Evolutionary conservation across 2,113 vertebrate species (phyloP).

Genomic region (Ginglymostoma cirratum): DNA sequence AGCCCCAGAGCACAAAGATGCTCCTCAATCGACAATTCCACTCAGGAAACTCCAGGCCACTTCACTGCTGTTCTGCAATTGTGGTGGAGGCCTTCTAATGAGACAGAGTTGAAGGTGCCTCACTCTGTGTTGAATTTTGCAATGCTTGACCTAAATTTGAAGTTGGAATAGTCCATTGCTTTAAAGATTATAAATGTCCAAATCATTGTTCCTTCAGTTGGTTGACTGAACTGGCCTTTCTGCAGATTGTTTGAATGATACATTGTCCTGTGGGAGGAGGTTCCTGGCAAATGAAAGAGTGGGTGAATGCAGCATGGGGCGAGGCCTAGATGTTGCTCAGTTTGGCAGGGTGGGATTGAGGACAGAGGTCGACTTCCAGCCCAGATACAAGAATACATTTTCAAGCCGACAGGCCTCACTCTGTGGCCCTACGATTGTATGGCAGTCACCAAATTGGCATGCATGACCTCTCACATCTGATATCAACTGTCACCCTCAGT

Average conservation of each 20-base stretch:
- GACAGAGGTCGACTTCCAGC: neutral
- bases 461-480: neutral
- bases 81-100: neutral
- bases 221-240: neutral
- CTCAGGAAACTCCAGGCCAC: neutral
- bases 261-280: neutral
- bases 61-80: neutral
- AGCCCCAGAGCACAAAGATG: neutral
- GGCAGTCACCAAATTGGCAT: neutral
- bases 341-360: neutral
- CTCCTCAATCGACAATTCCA: neutral
- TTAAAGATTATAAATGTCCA: neutral
- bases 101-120: neutral
- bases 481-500: neutral
- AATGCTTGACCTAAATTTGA: neutral
- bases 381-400: neutral
- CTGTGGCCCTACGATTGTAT: neutral
- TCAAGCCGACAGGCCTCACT: neutral
- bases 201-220: neutral
- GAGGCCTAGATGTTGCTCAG: neutral
- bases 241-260: neutral
- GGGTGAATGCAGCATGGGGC: neutral
- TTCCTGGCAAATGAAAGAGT: neutral
- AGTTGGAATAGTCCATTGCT: neutral
- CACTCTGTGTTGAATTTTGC: neutral